Base-by-base conservation (phyloP, 2,888 invertebrate genomes). In the Diachrysia chrysitis region DNA sequence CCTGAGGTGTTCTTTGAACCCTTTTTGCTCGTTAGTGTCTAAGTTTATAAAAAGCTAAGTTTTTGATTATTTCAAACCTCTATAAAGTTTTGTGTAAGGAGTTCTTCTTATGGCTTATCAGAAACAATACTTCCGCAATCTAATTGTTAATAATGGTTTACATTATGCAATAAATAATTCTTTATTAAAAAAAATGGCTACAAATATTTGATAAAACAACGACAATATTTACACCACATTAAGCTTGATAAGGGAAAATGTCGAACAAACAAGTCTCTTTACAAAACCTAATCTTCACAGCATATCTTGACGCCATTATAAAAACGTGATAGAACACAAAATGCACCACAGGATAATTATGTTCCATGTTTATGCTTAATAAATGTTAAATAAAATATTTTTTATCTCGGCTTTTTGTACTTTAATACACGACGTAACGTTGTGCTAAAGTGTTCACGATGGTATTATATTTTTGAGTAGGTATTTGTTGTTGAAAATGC, bases 221-320 rank as follows among this genome's bases (percentile, higher is more conserved):
- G 42, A 42, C n/a, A 69, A 58, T n/a, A 58, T 54, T 57, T 42
- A 48, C 1, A 3, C 17, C 14, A 64, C 48, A 61, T 51, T 58
- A 16, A 16, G 25, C 32, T 55, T 64, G 48, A 51, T 51, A 9
- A 37, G 54, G 4, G 10, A 51, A 21, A 58, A 58, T 58, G 23
- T 14, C 25, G 17, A 14, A 21, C 48, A 61, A 63, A 69, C 51
- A 58, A 58, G 42, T 19, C 51, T 10, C 17, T 32, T 74, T 17
- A 54, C 59, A 53, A 32, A 48, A 42, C 29, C 7, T 77, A 80
- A 73, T 73, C 70, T 69, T 57, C 61, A 29, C 21, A 46, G 55
- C 70, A 78, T n/a, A n/a, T 78, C 81, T 79, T 75, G 75, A 69
- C 67, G 58, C 53, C 63, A 60, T 75, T 65, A 75, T 42, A 78